Percentiles rank a stretch among this genome's conserved stretches.
Evolutionary conservation across 2,888 invertebrate species (phyloP).

Genomic region (Trypoxylon attenuatum): DNA sequence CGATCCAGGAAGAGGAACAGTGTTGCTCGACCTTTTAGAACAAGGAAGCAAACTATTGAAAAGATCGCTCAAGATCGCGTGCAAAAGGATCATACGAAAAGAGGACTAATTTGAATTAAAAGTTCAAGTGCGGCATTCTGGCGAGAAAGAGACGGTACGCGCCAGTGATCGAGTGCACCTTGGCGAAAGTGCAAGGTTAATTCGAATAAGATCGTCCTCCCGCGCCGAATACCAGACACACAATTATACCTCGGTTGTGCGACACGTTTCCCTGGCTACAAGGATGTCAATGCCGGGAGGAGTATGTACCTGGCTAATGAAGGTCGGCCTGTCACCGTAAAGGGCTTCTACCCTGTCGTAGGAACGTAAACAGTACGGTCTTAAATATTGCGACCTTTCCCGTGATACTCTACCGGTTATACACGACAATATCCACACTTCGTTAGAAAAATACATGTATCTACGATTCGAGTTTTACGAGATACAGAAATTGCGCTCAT

Average conservation of each 20-base stretch:
- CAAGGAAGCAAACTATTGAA: background rate
- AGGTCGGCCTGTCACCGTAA: slow-evolving; percentile 41
- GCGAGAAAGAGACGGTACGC: background rate
- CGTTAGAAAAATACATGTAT: too few species aligned
- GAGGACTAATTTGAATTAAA: background rate
- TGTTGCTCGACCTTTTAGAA: background rate
- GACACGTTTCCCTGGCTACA: slow-evolving; percentile 41
- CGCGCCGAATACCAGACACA: slow-evolving; percentile 33
- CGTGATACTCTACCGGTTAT: too few species aligned
- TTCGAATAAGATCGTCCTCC: slow-evolving; percentile 32
- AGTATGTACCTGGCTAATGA: slow-evolving; percentile 46
- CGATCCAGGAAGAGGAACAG: background rate
- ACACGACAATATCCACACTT: too few species aligned
- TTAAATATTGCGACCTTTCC: too few species aligned
- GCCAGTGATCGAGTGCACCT: slow-evolving; percentile 13
- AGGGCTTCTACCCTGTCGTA: too few species aligned
- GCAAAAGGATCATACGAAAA: background rate
- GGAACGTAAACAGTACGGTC: too few species aligned
- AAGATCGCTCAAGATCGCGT: background rate
- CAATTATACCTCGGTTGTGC: slow-evolving; percentile 26
- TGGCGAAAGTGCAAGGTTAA: slow-evolving; percentile 45
- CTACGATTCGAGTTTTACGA: too few species aligned
- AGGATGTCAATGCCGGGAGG: slow-evolving; percentile 46
- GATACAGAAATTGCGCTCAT: too few species aligned
- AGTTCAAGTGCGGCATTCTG: background rate